A percentile compares a stretch with the other conserved stretches of the same genome.
These are phyloP conservation scores for Apodemus agrarius DNA, from an alignment of 2,797 vertebrate species.

Conservation along the genomic window DNA sequence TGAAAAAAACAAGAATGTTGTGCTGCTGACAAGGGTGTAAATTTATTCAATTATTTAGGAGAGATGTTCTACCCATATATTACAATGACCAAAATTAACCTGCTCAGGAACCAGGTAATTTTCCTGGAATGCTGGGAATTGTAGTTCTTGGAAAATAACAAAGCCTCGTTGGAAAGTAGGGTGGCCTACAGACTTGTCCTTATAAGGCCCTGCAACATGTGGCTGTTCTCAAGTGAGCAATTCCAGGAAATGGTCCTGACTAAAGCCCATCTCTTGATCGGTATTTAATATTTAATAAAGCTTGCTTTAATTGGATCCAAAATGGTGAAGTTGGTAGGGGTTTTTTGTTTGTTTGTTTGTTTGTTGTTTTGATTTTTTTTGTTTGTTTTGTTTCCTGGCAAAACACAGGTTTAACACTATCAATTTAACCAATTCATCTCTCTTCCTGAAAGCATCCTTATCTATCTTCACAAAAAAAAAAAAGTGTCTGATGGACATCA, in stretches of 20 bases:
- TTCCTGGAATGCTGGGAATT: neutral
- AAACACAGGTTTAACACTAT: neutral
- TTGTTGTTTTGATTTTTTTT: neutral
- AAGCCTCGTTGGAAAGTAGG: neutral
- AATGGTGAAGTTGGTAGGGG: neutral
- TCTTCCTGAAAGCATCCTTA: neutral
- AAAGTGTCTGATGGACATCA: neutral
- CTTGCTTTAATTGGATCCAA: neutral
- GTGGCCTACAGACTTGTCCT: neutral
- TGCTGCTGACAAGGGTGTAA: neutral
- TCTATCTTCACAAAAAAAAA: conserved; percentile 6
- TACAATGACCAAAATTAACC: neutral
- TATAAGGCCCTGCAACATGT: neutral
- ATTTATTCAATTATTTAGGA: neutral
- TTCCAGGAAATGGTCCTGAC: neutral
- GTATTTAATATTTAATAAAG: neutral
- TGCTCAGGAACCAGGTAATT: neutral
- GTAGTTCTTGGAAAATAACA: neutral
- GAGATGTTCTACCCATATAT: neutral
- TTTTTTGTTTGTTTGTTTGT: neutral
- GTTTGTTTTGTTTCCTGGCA: neutral
- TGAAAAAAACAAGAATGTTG: conserved; percentile 1
- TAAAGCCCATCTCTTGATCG: neutral
- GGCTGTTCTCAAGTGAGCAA: neutral
- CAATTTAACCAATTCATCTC: neutral